Evolutionary conservation across 2,113 vertebrate genomes (phyloP).

Genomic region (Alectura lathami): DNA sequence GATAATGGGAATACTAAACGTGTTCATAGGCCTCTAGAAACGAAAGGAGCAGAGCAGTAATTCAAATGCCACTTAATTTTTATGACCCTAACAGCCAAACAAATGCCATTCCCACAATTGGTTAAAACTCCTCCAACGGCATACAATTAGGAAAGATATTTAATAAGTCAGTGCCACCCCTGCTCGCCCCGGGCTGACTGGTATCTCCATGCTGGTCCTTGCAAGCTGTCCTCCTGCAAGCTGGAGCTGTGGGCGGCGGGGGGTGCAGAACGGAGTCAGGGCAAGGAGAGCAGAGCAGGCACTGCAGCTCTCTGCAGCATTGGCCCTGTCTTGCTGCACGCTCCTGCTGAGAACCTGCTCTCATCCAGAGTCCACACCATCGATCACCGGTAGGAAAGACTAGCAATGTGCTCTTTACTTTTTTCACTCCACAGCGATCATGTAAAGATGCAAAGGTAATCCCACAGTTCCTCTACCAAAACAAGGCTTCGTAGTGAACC

Average conservation of each 20-base stretch:
- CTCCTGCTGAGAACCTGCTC: background rate
- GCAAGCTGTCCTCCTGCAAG: background rate
- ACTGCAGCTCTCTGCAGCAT: background rate
- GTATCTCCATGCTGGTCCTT: background rate
- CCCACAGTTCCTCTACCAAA: background rate
- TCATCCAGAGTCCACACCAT: rapidly evolving
- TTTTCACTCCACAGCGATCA: rapidly evolving
- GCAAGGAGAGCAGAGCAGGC: background rate
- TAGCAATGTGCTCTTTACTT: background rate
- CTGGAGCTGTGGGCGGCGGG: background rate
- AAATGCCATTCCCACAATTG: background rate
- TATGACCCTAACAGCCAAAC: background rate
- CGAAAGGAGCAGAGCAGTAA: background rate
- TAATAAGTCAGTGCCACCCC: background rate
- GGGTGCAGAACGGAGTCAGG: background rate
- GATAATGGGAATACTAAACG: rapidly evolving
- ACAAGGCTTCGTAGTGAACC: background rate
- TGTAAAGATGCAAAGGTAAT: background rate
- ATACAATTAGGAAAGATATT: background rate
- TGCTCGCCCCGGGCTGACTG: background rate
- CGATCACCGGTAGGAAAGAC: background rate
- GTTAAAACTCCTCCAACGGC: background rate
- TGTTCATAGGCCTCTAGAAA: background rate
- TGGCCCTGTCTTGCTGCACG: background rate
- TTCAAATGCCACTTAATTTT: background rate